Evolutionary conservation across 2,888 invertebrate genomes (phyloP), one percentile per base, ranked within the genome.

Genomic region (Odontothrips loti): DNA sequence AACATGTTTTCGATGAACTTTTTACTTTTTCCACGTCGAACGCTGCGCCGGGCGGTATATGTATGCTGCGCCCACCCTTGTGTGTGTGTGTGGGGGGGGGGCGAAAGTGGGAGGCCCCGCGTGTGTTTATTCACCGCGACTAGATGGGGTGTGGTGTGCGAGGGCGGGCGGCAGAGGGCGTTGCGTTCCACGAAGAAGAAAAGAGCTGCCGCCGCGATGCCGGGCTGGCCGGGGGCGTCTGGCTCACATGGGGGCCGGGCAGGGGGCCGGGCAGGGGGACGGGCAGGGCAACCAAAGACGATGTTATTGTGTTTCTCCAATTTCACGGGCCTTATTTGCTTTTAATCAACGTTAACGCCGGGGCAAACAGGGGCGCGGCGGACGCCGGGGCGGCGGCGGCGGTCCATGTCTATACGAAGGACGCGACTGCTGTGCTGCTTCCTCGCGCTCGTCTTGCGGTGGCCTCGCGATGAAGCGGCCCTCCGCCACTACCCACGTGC

Each of bases 291-390:
- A 68, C 68, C 68, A 68, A 68, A 68, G 68, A 68, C 68, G 68
- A 23, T 68, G 68, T 68, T 68, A 68, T 68, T 68, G 68, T 68
- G 68, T 68, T 68, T 68, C 68, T 68, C 68, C 68, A 68, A 68
- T 68, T 68, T 68, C 68, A 68, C 68, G 20, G 34, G 68, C 68
- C 68, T 23, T 23, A 68, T 68, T 68, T 68, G 68, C 68, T 68
- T 68, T 68, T 68, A 68, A 68, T 68, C 68, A 68, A 68, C 68
- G 68, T 68, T 20, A 68, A 23, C 68, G 51, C 9, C 51, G 51
- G 10, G 51, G 68, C 68, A 68, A 68, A 68, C 68, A 68, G 68
- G 68, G 6, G 51, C 15, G 10, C 3, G 51, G 10, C 12, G n/a
- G 51, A 20, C 51, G 51, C 10, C 34, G 34, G 34, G 34, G 34